Percentiles rank a stretch among this genome's conserved stretches.
phyloP scores from a whole-genome alignment of 2,797 vertebrate species.

The Esox masquinongy region DNA sequence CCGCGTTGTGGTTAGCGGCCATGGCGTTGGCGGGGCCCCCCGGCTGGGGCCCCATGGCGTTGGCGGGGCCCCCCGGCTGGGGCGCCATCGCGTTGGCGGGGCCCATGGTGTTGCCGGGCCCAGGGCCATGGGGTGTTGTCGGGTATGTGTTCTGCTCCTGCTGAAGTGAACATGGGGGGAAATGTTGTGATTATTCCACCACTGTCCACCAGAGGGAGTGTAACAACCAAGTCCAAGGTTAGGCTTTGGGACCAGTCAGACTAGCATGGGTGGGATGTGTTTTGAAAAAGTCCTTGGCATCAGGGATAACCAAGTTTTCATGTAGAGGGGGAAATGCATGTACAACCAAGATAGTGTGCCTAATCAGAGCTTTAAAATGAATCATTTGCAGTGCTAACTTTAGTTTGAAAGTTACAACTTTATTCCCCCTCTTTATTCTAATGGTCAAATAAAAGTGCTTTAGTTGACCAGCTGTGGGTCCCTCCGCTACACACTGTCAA shows the following conservation, averaged over 20 bases:
- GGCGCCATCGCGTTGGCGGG: conserved; percentile 70
- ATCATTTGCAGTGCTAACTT: not conserved
- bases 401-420: not conserved
- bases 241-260: not conserved
- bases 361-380: not conserved
- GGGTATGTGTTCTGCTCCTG: conserved; percentile 87
- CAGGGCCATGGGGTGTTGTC: conserved; percentile 76
- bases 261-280: not conserved
- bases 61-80: conserved; percentile 67
- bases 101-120: conserved; percentile 71
- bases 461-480: not conserved
- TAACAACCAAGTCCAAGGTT: not conserved
- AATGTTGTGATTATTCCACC: not conserved
- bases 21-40: conserved; percentile 66
- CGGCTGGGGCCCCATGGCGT: conserved; percentile 75
- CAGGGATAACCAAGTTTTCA: not conserved
- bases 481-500: not conserved
- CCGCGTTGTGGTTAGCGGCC: conserved; percentile 75
- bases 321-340: not conserved
- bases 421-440: not conserved
- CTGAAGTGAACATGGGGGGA: conserved; percentile 16
- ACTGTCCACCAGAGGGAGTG: conserved; percentile 17
- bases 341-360: not conserved
- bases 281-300: not conserved
- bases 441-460: not conserved